Evolutionary conservation across 1,140 invertebrate species (phyloP), one percentile per base, ranked within the genome.

Genomic region (Lepidurus packardi): DNA sequence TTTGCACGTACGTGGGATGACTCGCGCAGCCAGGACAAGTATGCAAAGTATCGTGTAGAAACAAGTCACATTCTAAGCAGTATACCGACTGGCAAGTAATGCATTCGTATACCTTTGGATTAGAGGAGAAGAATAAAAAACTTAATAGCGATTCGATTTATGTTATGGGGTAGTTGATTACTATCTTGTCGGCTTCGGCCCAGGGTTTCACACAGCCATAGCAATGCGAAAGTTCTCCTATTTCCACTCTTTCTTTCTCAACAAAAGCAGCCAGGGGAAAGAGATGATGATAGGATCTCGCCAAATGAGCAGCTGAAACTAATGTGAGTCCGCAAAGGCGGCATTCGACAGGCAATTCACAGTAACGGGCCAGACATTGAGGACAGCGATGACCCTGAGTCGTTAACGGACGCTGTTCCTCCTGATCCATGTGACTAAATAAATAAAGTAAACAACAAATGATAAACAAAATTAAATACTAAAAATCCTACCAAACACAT

Each of bases 261-360:
- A 89, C 89, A 83, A 94, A 98, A 77, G 92, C 87, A 75, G 92
- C 90, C 9, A 98, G 91, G 7, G 96, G 96, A 86, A 98, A 98
- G 77, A 98, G 87, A 87, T 98, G 96, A 85, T 98, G 97, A 86
- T 98, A 98, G 0, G 96, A 98, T 79, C 97, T 89, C 9, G 97
- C 97, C 53, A 99, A 88, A 88, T 99, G 97, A 16, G 97, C 96
- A 11, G 97, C 96, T 7, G 97, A 98, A 5, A 98, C 97, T n/a
- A 99, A 86, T 4, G 96, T 98, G 41, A 99, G 87, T 11, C 94
- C 95, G 87, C 98, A 99, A 13, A 93, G 92, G 83, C 92, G 90
- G 85, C 98, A 99, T 86, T 99, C 97, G 1, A 96, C 94, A 0
- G 98, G 98, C 80, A 99, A 88, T 85, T 98, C 96, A 86, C 97